Conservation (phyloP, 64 coral and sea anemone genomes). For the Cladopsammia gracilis region DNA sequence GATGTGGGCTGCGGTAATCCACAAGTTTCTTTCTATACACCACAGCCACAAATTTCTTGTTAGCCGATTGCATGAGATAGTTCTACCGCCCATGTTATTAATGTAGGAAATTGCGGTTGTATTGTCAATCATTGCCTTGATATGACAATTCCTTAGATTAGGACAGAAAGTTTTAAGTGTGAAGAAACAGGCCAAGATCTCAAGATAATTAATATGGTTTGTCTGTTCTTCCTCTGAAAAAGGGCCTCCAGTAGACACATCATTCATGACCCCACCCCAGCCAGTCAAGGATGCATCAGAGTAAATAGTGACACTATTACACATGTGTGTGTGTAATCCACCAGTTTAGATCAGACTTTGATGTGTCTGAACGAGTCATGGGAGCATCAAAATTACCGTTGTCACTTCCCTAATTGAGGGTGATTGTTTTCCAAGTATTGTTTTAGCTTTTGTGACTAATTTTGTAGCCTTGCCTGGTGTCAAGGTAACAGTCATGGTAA, state of each 20-base stretch:
- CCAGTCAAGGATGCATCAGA: not conserved
- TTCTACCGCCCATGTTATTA: slow-evolving; percentile 44
- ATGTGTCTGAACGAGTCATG: slow-evolving; percentile 21
- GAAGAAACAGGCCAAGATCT: not conserved
- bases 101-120: slow-evolving; percentile 49
- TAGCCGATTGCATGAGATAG: slow-evolving; percentile 1
- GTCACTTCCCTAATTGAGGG: no score
- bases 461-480: slow-evolving; percentile 41
- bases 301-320: not conserved
- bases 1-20: slow-evolving; percentile 32
- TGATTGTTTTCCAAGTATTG: slow-evolving; percentile 15
- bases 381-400: slow-evolving; percentile 16
- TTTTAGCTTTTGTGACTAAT: not conserved
- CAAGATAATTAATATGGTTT: slow-evolving; percentile 29
- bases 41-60: slow-evolving; percentile 10
- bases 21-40: not conserved
- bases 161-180: not conserved
- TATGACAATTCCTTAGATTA: not conserved
- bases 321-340: no score
- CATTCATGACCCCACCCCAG: not conserved
- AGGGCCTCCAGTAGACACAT: not conserved
- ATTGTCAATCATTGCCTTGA: slow-evolving; percentile 36
- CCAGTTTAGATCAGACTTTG: not conserved
- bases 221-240: slow-evolving; percentile 25
- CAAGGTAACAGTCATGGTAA: slow-evolving; percentile 23